Evolutionary conservation across 2,888 invertebrate genomes (phyloP).

Genomic region (Andrena minutula): DNA sequence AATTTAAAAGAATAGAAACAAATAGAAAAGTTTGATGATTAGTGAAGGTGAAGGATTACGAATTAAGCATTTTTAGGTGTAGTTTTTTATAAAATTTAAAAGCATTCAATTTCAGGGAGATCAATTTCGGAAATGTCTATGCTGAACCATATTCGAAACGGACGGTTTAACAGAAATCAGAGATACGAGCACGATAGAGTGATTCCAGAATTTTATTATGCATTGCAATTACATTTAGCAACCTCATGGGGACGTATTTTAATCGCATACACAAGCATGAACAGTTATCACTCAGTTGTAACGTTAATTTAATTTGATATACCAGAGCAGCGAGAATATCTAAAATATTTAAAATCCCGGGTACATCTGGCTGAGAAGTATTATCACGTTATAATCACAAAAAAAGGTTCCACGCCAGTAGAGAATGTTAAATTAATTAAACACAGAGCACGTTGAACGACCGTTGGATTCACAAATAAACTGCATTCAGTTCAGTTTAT

Average conservation of each 20-base stretch:
- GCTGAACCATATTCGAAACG: not conserved
- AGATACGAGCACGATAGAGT: not conserved
- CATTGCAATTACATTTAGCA: conserved; percentile 22
- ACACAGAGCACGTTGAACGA: not conserved
- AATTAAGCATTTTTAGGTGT: too few species aligned
- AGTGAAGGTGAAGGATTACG: too few species aligned
- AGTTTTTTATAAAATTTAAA: too few species aligned
- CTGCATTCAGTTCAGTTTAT: not conserved
- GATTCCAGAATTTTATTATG: conserved; percentile 26
- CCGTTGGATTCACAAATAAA: not conserved
- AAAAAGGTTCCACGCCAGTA: not conserved
- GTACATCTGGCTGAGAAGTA: conserved; percentile 13
- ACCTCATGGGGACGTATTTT: conserved; percentile 13
- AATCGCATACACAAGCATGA: not conserved
- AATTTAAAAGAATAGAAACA: too few species aligned
- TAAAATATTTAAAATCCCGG: conserved; percentile 23
- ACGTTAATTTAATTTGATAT: conserved; percentile 34
- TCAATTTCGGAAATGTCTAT: not conserved
- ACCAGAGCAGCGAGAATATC: not conserved
- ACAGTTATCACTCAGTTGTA: conserved; percentile 15
- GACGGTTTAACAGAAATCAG: not conserved
- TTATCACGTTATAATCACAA: conserved; percentile 19
- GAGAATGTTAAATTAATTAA: conserved; percentile 20
- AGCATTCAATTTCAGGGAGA: too few species aligned
- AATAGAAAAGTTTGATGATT: too few species aligned